phyloP scores from a whole-genome alignment of 23 tunicate species.

The Halocynthia roretzi region DNA sequence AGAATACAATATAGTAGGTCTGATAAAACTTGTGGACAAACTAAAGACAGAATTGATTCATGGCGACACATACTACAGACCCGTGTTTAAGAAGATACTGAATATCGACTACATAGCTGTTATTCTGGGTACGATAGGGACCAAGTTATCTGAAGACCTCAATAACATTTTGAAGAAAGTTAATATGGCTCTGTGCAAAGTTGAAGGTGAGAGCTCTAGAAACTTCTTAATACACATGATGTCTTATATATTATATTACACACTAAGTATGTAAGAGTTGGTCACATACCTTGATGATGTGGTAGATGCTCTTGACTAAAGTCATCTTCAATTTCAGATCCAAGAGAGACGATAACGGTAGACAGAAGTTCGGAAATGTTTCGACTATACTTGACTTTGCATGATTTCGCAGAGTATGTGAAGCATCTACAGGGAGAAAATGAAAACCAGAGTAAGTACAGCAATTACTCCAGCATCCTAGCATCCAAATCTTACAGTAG shows the following conservation, averaged over 20 bases:
- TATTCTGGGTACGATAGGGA: slow-evolving; percentile 23
- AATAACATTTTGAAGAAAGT: slow-evolving; percentile 53
- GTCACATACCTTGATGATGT: too few species aligned
- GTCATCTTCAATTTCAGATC: slow-evolving; percentile 21
- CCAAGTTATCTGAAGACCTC: slow-evolving; percentile 36
- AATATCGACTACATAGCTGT: slow-evolving; percentile 55
- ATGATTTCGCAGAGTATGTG: slow-evolving; percentile 36
- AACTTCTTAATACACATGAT: neutral
- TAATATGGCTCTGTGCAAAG: slow-evolving; percentile 22
- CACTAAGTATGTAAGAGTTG: too few species aligned
- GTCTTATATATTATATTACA: too few species aligned
- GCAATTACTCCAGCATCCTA: too few species aligned
- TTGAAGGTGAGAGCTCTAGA: slow-evolving; percentile 12
- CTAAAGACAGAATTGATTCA: slow-evolving; percentile 39
- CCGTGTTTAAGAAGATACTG: slow-evolving; percentile 47
- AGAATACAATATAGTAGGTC: slow-evolving; percentile 14
- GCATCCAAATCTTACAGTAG: too few species aligned
- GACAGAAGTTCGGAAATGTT: slow-evolving; percentile 46
- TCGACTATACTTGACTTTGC: slow-evolving; percentile 54
- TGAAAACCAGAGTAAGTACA: neutral
- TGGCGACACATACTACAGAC: slow-evolving; percentile 44
- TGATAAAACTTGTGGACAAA: slow-evolving; percentile 48
- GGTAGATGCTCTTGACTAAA: too few species aligned
- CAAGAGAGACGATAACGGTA: slow-evolving; percentile 40
- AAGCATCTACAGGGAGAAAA: neutral